A percentile compares a stretch with the other conserved stretches of the same genome.
Conservation (phyloP, 2,113 vertebrate genomes). For the Formicarius rufipectus region DNA sequence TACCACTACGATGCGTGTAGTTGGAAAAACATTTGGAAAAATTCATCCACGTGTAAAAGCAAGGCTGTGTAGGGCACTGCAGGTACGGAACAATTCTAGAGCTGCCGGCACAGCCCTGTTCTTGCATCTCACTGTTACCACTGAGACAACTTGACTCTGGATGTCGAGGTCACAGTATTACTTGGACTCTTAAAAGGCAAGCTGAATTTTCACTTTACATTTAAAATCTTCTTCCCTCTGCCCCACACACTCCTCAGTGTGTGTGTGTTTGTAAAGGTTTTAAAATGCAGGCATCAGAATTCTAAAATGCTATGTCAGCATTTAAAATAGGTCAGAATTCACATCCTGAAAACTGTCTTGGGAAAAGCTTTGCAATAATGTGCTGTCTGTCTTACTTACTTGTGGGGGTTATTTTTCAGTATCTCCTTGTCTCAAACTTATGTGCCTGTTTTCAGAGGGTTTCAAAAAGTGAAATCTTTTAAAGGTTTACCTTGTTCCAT, state of each 20-base stretch:
- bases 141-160: not conserved
- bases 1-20: not conserved
- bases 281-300: not conserved
- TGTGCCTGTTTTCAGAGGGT: not conserved
- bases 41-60: not conserved
- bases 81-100: not conserved
- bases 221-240: not conserved
- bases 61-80: not conserved
- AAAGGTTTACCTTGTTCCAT: not conserved
- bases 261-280: not conserved
- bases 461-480: not conserved
- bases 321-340: conserved; percentile 57
- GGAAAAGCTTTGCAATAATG: not conserved
- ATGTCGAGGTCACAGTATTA: not conserved
- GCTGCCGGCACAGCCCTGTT: not conserved
- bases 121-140: not conserved
- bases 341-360: not conserved
- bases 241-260: fast-evolving
- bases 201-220: not conserved
- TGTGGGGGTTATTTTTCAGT: not conserved
- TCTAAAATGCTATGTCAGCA: conserved; percentile 7
- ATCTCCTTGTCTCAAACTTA: not conserved
- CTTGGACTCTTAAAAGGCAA: not conserved
- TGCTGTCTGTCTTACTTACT: not conserved
- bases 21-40: not conserved